Conservation (phyloP, 2,888 invertebrate genomes). For the Zele albiditarsus region DNA sequence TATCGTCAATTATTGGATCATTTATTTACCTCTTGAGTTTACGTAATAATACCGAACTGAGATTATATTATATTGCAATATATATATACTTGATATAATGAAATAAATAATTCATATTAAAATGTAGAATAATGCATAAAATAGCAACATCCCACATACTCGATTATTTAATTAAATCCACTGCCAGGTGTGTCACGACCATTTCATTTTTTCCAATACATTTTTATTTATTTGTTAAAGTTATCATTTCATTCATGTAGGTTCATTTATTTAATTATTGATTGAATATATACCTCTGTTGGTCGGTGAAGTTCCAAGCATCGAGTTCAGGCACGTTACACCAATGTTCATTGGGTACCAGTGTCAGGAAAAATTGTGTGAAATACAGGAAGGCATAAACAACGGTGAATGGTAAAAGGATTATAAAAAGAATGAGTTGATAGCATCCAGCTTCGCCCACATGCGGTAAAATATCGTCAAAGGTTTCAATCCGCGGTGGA, state of each 20-base stretch:
- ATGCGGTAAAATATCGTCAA: conserved; percentile 69
- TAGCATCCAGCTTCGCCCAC: conserved; percentile 70
- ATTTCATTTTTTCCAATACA: too few relatives aligned
- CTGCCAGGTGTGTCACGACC: too few relatives aligned
- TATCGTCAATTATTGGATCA: conserved; percentile 1
- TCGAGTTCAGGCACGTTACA: conserved; percentile 66
- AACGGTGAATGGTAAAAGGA: conserved; percentile 69
- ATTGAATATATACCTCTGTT: conserved; percentile 61
- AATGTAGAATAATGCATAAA: neutral
- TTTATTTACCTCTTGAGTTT: neutral
- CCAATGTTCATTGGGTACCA: conserved; percentile 69
- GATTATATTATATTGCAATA: neutral
- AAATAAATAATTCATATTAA: neutral
- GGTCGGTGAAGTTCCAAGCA: conserved; percentile 63
- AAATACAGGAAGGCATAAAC: conserved; percentile 71
- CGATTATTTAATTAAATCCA: neutral
- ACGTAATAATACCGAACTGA: neutral
- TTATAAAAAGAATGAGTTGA: conserved; percentile 67
- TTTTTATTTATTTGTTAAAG: neutral
- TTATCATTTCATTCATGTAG: neutral
- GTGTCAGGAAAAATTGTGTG: conserved; percentile 70
- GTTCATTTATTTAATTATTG: neutral
- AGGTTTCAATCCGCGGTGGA: conserved; percentile 63
- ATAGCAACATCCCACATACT: neutral
- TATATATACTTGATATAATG: neutral